Evolutionary conservation across 2,888 invertebrate genomes (phyloP).

Genomic region (Balanococcus diminutus): DNA sequence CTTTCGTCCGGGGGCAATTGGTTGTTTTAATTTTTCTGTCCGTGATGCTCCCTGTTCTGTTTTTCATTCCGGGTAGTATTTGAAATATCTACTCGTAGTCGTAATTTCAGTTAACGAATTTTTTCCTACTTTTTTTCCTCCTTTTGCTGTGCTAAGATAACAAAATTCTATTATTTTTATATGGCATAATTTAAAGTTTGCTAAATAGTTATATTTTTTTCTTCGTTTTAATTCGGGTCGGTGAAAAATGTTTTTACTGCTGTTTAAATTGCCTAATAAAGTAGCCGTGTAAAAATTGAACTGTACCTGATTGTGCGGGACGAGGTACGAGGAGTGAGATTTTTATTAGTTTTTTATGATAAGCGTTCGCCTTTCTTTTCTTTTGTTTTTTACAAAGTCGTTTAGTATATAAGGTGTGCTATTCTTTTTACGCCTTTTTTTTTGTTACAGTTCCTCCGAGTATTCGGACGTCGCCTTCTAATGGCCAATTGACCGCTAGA

Average conservation of each 20-base stretch:
- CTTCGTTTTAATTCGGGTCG: constrained; percentile 23
- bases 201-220: constrained; percentile 33
- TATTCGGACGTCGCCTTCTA: constrained; percentile 71
- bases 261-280: constrained; percentile 44
- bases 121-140: not conserved
- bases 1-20: constrained; percentile 38
- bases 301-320: not conserved
- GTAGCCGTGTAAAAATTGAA: constrained; percentile 38
- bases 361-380: constrained; percentile 24
- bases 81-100: not conserved
- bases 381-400: not conserved
- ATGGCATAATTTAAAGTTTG: constrained; percentile 38
- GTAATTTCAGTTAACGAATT: constrained; percentile 40
- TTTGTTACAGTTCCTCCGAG: constrained; percentile 68
- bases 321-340: constrained; percentile 7
- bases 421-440: not conserved
- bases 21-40: constrained; percentile 12
- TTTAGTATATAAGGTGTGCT: constrained; percentile 31
- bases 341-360: constrained; percentile 43
- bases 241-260: constrained; percentile 29
- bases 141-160: not conserved
- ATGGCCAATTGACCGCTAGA: constrained; percentile 70
- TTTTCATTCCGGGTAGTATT: too few species aligned
- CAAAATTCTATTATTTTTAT: constrained; percentile 33
- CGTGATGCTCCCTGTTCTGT: not conserved